Conservation (phyloP, 2,888 invertebrate species). For the Eupithecia subumbrata region DNA sequence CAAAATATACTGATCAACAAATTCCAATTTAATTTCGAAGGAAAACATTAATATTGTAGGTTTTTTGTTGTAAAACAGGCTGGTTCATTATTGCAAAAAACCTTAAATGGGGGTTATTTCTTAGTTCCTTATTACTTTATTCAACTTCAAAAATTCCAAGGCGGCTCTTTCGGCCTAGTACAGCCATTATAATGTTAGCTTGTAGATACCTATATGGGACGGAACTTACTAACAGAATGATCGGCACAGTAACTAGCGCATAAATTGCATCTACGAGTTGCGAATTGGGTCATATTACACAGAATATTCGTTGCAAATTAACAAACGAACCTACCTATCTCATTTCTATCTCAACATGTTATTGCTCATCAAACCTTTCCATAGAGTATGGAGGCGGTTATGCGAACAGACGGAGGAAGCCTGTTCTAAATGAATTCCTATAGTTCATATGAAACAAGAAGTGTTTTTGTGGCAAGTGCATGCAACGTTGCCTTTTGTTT, state of each 20-base stretch:
- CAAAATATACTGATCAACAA: no score
- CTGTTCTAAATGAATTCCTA: no score
- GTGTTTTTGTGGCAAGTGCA: no score
- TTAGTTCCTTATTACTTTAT: no score
- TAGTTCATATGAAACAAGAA: no score
- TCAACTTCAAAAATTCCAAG: no score
- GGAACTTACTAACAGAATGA: not conserved
- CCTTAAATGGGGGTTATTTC: no score
- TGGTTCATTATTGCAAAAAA: no score
- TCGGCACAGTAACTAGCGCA: not conserved
- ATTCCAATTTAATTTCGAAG: no score
- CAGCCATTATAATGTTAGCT: not conserved
- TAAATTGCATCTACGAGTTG: not conserved
- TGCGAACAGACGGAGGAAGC: not conserved
- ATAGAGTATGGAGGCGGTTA: constrained; percentile 7
- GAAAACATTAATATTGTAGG: no score
- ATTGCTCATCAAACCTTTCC: constrained; percentile 6
- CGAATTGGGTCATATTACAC: constrained; percentile 3
- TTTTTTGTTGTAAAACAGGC: no score
- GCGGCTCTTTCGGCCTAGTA: not conserved
- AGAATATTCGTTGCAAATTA: constrained; percentile 9
- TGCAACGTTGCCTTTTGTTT: no score
- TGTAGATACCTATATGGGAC: not conserved
- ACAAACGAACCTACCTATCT: constrained; percentile 1
- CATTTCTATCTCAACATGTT: constrained; percentile 13